Percentiles rank a stretch among this genome's conserved stretches.
Evolutionary conservation across 1,140 invertebrate genomes (phyloP).

Genomic region (Maconellicoccus hirsutus): DNA sequence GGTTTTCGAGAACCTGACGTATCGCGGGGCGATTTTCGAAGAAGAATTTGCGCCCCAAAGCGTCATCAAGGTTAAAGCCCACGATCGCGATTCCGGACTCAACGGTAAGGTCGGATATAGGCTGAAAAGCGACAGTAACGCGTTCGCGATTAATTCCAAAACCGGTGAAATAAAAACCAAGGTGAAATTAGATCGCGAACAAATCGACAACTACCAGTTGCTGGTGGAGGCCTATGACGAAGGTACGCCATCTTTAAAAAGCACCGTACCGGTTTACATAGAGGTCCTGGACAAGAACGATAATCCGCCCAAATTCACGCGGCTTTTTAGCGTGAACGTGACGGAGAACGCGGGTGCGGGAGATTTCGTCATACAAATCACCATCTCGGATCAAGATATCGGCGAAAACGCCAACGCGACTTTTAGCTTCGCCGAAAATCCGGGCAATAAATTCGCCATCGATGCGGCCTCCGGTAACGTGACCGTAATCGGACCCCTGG

Average conservation of each 20-base stretch:
- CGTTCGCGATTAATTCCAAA: conserved; percentile 67
- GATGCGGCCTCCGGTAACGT: conserved; percentile 81
- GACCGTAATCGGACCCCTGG: conserved; percentile 68
- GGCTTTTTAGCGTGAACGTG: conserved; percentile 84
- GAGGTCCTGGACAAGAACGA: conserved; percentile 87
- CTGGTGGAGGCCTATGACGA: conserved; percentile 77
- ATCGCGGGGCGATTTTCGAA: conserved; percentile 73
- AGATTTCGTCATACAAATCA: conserved; percentile 83
- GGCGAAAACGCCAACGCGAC: conserved; percentile 78
- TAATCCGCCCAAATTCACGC: conserved; percentile 83
- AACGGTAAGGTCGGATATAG: conserved; percentile 75
- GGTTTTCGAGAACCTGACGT: conserved; percentile 62
- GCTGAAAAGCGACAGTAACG: conserved; percentile 59
- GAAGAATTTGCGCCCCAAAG: conserved; percentile 68
- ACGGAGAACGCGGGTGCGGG: conserved; percentile 90
- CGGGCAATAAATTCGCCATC: conserved; percentile 77
- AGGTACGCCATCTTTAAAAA: conserved; percentile 66
- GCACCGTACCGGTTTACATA: conserved; percentile 71
- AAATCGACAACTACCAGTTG: conserved; percentile 67
- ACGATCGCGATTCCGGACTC: conserved; percentile 72
- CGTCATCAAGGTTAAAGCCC: conserved; percentile 65
- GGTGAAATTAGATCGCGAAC: conserved; percentile 73
- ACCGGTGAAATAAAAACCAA: conserved; percentile 78
- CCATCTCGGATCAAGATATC: conserved; percentile 78
- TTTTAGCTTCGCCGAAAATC: conserved; percentile 78